Conservation (phyloP, 30 jellyfish, hydroid and myxozoan genomes). For the Nemopilema nomurai region DNA sequence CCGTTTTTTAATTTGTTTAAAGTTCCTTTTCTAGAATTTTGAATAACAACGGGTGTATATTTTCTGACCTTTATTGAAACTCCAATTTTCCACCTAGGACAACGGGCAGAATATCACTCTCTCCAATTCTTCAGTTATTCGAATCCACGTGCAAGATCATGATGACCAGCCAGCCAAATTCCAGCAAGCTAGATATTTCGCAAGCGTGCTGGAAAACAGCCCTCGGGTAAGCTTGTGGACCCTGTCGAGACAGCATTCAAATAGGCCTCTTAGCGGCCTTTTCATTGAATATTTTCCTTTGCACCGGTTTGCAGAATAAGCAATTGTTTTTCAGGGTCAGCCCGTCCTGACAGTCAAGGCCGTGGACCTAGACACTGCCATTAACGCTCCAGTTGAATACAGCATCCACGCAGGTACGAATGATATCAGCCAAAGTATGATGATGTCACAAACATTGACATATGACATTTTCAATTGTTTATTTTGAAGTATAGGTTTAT, state of each 20-base stretch:
- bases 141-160: slow-evolving; percentile 50
- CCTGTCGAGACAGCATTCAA: not conserved
- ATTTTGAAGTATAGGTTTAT: no score
- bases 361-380: slow-evolving; percentile 50
- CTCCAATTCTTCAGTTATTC: slow-evolving; percentile 32
- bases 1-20: no score
- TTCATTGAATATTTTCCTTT: not conserved
- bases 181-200: slow-evolving; percentile 19
- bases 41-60: no score
- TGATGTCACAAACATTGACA: no score
- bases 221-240: slow-evolving; percentile 11
- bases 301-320: no score
- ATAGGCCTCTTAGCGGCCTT: not conserved
- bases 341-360: slow-evolving; percentile 45
- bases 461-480: no score
- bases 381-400: slow-evolving; percentile 49
- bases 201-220: slow-evolving; percentile 54
- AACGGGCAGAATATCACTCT: slow-evolving; percentile 47
- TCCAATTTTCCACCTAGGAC: slow-evolving; percentile 23
- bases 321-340: slow-evolving; percentile 31
- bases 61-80: no score
- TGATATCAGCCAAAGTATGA: not conserved
- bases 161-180: slow-evolving; percentile 71
- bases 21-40: no score
- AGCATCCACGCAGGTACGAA: slow-evolving; percentile 45